Evolutionary conservation across 2,113 vertebrate genomes (phyloP).

Genomic region (Nestor notabilis): DNA sequence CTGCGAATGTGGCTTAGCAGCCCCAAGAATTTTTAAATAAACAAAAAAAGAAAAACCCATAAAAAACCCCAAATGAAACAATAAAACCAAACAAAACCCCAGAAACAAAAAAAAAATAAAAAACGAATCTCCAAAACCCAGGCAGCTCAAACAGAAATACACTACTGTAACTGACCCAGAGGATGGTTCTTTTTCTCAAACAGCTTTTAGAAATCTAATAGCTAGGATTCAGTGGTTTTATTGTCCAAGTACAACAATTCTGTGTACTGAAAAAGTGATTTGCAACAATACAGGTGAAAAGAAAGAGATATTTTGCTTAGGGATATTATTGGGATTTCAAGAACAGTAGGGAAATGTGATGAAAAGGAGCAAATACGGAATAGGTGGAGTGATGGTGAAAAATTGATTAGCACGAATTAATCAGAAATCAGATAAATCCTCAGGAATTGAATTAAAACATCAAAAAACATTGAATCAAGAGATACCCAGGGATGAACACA

Average conservation of each 20-base stretch:
- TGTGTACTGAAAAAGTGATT: not conserved
- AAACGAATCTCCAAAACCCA: accelerated
- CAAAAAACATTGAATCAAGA: not conserved
- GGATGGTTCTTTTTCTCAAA: not conserved
- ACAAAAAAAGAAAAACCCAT: not conserved
- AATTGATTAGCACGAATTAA: not conserved
- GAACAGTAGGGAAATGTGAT: not conserved
- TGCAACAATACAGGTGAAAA: not conserved
- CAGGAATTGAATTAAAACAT: not conserved
- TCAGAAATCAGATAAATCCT: not conserved
- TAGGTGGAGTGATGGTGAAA: not conserved
- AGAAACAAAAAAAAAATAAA: not conserved
- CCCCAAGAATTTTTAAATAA: not conserved
- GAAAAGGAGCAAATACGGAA: not conserved
- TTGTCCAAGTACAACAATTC: not conserved
- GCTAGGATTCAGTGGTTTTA: not conserved
- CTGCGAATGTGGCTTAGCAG: not conserved
- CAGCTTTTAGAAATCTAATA: not conserved
- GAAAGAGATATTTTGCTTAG: not conserved
- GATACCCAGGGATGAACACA: not conserved
- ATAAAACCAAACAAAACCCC: not conserved
- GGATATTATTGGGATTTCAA: not conserved
- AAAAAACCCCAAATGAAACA: not conserved
- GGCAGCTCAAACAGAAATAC: not conserved
- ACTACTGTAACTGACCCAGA: not conserved